Evolutionary conservation across 1,140 invertebrate genomes (phyloP).

Genomic region (Anastrepha ludens): DNA sequence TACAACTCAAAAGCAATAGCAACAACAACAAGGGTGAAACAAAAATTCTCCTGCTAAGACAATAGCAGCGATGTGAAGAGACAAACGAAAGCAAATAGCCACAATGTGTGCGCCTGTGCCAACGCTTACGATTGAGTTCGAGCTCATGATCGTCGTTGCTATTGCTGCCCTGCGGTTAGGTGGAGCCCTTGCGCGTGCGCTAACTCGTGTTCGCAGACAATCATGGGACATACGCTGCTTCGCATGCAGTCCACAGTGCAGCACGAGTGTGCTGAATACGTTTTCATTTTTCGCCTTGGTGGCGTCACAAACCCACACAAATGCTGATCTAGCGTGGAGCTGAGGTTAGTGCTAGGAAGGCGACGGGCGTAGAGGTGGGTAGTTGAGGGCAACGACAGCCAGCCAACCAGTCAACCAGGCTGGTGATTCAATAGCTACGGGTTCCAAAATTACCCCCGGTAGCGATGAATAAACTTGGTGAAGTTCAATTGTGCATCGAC

Average conservation of each 20-base stretch:
- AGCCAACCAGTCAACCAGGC: not conserved
- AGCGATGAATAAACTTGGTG: conserved; percentile 40
- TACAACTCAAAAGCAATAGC: conserved; percentile 11
- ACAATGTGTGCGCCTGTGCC: not conserved
- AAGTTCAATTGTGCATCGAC: conserved; percentile 44
- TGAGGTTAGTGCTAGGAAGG: not conserved
- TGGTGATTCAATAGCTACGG: conserved; percentile 42
- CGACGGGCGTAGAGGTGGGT: not conserved
- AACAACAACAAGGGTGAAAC: not conserved
- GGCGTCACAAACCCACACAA: not conserved
- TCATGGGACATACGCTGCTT: not conserved
- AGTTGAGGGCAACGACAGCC: not conserved
- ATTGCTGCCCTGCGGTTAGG: conserved; percentile 27
- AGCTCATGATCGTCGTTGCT: not conserved
- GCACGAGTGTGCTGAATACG: not conserved
- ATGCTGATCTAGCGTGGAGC: not conserved
- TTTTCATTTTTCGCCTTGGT: conserved; percentile 21
- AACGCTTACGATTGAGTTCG: not conserved
- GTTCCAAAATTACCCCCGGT: conserved; percentile 40
- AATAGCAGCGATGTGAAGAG: not conserved
- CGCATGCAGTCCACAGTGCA: not conserved
- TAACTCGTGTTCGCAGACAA: conserved; percentile 42
- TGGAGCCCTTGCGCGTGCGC: conserved; percentile 43
- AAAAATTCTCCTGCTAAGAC: conserved; percentile 2
- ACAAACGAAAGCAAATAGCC: not conserved